These are phyloP conservation scores for Gymnopithys bicolor DNA, from an alignment of 2,797 vertebrate genomes.

Conservation along the genomic window DNA sequence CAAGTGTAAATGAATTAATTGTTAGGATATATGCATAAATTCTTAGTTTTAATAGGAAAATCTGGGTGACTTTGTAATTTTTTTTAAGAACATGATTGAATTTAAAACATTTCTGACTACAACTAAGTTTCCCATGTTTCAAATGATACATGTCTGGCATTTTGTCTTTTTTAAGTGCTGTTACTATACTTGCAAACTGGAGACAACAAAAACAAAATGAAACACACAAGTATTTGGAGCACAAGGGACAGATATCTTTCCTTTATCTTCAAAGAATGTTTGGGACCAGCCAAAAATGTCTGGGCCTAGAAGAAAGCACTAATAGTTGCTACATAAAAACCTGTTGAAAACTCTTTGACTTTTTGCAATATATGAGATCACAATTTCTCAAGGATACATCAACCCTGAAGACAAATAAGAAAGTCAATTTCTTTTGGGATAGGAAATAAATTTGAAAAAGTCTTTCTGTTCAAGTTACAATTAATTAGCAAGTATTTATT, in stretches of 20 bases:
- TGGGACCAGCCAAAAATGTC: not conserved
- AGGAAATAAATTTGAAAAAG: not conserved
- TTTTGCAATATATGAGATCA: not conserved
- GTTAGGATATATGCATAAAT: not conserved
- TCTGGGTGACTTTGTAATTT: not conserved
- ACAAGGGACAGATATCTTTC: not conserved
- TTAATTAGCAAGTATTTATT: not conserved
- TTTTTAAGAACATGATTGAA: not conserved
- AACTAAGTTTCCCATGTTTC: not conserved
- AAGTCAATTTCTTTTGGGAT: not conserved
- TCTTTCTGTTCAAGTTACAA: not conserved
- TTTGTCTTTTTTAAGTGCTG: fast-evolving
- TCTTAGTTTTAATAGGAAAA: not conserved
- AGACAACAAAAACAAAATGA: not conserved
- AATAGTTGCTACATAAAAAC: not conserved
- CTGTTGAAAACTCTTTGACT: not conserved
- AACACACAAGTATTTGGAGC: not conserved
- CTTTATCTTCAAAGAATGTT: not conserved
- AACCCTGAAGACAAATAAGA: not conserved
- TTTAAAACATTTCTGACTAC: not conserved
- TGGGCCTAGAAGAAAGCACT: not conserved
- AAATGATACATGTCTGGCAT: not conserved
- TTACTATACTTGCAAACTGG: not conserved
- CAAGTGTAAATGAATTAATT: not conserved
- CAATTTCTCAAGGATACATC: not conserved